Conservation (phyloP, 1,140 invertebrate genomes). For the Holcopasites calliopsidis region DNA sequence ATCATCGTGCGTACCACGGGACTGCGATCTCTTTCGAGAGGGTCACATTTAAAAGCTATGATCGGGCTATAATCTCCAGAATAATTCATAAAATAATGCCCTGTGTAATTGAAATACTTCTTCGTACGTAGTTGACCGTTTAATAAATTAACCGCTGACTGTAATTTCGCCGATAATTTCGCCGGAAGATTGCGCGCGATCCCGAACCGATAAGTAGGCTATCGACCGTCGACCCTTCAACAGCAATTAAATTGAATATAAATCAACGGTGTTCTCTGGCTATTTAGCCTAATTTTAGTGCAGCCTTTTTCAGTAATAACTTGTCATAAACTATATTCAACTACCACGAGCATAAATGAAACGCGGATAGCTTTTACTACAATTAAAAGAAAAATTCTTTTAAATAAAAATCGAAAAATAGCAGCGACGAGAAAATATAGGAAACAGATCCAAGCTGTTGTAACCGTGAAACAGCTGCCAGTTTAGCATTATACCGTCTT, state of each 20-base stretch:
- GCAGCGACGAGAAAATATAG: no score
- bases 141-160: slow-evolving; percentile 60
- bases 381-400: no score
- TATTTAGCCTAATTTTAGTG: no score
- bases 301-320: no score
- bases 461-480: slow-evolving; percentile 40
- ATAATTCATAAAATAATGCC: slow-evolving; percentile 57
- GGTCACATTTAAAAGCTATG: slow-evolving; percentile 42
- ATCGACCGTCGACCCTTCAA: neutral
- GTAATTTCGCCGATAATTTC: slow-evolving; percentile 53
- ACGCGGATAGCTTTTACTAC: no score
- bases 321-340: no score
- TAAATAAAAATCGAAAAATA: no score
- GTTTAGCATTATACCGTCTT: neutral
- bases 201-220: slow-evolving; percentile 19
- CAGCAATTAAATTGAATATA: slow-evolving; percentile 18
- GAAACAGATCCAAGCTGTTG: no score
- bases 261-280: slow-evolving; percentile 19
- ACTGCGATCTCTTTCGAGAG: slow-evolving; percentile 7
- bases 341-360: no score
- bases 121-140: slow-evolving; percentile 35
- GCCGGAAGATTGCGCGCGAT: slow-evolving; percentile 18
- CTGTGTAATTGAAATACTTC: slow-evolving; percentile 56
- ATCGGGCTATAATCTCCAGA: slow-evolving; percentile 54
- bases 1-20: slow-evolving; percentile 16